Evolutionary conservation across 1,140 invertebrate species (phyloP), one percentile per base, ranked within the genome.

Genomic region (Gryllus bimaculatus): DNA sequence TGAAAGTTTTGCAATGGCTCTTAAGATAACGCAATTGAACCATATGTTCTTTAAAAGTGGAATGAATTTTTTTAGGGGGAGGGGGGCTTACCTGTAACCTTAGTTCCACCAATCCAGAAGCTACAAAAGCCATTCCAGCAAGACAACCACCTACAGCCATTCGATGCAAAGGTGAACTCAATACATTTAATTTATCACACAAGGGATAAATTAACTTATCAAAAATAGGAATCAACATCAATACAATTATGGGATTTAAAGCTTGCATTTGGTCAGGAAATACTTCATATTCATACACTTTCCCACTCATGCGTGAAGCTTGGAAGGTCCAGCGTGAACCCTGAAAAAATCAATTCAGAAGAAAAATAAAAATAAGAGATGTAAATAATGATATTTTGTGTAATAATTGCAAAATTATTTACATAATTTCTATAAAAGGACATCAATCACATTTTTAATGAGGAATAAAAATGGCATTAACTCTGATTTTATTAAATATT

Each of bases 251-350:
- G 0, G 92, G 90, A 84, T 93, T 94, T 80, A 93, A 85, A 13
- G 89, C 89, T 86, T 92, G 91, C 83, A 93, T 87, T 84, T 93
- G 92, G 83, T 93, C 92, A 0, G 92, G 91, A 83, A 91, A 87
- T 48, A 93, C 84, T 8, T 84, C 85, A 10, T 85, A 83, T 0
- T 86, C 86, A 47, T 88, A 86, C 8, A 93, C 81, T 78, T 88
- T 84, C 47, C 91, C 90, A 81, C 91, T 86, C 85, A 94, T 89
- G 80, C 90, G 84, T 0, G 89, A 90, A 13, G 92, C 93, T 88
- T 94, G 93, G 79, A 93, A 89, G 2, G 91, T 92, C 93, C 93
- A 94, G 48, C 90, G 86, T 8, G 92, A 93, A 12, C 92, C 92
- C 90, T 92, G 80, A 21, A 82, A 82, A 74, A 81, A 80, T 39